Percentiles rank a stretch among this genome's conserved stretches.
Conservation (phyloP, 2,888 invertebrate genomes). For the Hydroisotoma schaefferi region DNA sequence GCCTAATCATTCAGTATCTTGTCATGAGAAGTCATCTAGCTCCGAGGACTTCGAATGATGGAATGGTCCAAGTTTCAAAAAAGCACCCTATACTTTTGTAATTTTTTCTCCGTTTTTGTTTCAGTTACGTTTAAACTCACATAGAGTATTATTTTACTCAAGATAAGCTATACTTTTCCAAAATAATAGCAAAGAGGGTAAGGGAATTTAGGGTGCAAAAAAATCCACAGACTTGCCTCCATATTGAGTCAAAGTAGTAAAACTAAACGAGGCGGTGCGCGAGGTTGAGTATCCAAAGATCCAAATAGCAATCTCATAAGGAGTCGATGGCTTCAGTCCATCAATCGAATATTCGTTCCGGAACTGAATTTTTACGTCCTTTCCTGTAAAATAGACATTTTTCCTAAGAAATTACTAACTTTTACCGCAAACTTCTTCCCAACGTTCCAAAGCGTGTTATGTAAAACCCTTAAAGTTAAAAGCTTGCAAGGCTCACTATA, state of each 20-base stretch:
- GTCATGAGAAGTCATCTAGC: too few species aligned
- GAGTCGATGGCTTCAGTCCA: conserved; percentile 41
- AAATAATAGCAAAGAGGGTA: too few species aligned
- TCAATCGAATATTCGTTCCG: conserved; percentile 41
- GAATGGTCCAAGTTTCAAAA: too few species aligned
- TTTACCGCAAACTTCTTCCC: background rate
- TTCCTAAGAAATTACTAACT: conserved; percentile 11
- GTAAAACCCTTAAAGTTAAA: background rate
- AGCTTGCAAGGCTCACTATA: background rate
- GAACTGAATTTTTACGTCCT: conserved; percentile 43
- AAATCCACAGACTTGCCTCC: conserved; percentile 45
- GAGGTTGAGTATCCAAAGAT: conserved; percentile 43
- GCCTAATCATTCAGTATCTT: conserved; percentile 4
- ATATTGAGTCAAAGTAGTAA: conserved; percentile 43
- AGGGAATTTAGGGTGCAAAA: too few species aligned
- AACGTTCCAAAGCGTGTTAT: background rate
- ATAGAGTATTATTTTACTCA: too few species aligned
- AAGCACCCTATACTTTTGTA: too few species aligned
- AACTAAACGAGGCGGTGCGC: conserved; percentile 36
- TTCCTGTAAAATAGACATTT: conserved; percentile 27
- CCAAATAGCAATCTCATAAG: conserved; percentile 42
- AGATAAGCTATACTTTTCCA: too few species aligned
- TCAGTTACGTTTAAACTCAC: too few species aligned
- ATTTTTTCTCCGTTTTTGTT: too few species aligned
- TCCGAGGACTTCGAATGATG: too few species aligned